Conservation (phyloP, 2,888 invertebrate genomes). For the Polyommatus icarus region DNA sequence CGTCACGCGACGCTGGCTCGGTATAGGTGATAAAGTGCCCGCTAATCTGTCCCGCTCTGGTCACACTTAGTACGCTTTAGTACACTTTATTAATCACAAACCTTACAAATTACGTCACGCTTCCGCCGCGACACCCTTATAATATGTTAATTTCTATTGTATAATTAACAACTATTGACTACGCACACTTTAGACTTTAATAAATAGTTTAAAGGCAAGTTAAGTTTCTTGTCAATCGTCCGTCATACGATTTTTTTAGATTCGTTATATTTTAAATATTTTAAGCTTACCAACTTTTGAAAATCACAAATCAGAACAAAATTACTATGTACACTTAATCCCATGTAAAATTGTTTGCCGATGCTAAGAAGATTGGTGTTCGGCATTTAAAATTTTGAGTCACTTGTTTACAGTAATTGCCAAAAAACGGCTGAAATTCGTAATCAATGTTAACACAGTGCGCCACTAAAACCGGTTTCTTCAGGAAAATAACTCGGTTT, state of each 20-base stretch:
- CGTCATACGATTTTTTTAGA: too few relatives aligned
- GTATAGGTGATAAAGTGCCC: slow-evolving; percentile 80
- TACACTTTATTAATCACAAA: slow-evolving; percentile 81
- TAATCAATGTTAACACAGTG: background rate
- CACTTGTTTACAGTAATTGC: background rate
- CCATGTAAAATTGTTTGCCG: background rate
- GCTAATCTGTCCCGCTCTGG: slow-evolving; percentile 80
- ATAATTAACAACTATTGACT: slow-evolving; percentile 57
- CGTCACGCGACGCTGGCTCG: slow-evolving; percentile 79
- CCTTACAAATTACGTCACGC: slow-evolving; percentile 78
- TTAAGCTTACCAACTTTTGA: too few relatives aligned
- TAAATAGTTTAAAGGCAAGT: too few relatives aligned
- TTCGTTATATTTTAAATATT: too few relatives aligned
- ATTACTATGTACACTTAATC: too few relatives aligned
- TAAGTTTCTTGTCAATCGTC: too few relatives aligned
- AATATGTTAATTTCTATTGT: slow-evolving; percentile 68
- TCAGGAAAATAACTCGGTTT: slow-evolving; percentile 6
- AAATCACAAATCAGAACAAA: background rate
- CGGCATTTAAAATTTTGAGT: background rate
- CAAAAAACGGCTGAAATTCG: background rate
- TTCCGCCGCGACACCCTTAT: slow-evolving; percentile 76
- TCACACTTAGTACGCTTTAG: slow-evolving; percentile 80
- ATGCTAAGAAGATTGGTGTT: background rate
- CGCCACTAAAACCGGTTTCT: background rate
- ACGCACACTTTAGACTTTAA: background rate